A percentile compares a stretch with the other conserved stretches of the same genome.
phyloP scores from a whole-genome alignment of 2,888 invertebrate genomes.

The Hypolimnas misippus region DNA sequence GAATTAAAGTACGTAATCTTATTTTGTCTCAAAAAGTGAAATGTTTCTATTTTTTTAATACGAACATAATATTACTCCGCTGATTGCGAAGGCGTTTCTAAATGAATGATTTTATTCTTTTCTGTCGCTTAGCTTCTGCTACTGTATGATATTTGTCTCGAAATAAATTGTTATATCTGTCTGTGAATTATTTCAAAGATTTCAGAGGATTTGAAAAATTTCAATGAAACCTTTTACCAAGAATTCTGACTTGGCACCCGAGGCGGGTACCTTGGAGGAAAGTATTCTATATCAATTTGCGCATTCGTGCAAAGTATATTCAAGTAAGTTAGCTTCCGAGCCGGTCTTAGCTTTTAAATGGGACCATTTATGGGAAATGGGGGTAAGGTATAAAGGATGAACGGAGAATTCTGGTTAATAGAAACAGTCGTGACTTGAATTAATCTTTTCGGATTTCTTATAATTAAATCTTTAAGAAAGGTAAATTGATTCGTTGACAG shows the following conservation, averaged over 20 bases:
- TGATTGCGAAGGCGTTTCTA: no score
- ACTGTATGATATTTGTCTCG: background rate
- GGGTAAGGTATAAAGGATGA: constrained; percentile 67
- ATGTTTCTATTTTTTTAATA: no score
- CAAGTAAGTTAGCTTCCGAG: constrained; percentile 65
- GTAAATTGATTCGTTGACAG: constrained; percentile 31
- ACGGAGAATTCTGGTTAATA: constrained; percentile 60
- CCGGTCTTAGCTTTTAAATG: constrained; percentile 75
- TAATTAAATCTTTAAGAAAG: constrained; percentile 37
- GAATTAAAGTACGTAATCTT: no score
- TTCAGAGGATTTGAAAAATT: constrained; percentile 17
- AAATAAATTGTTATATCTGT: background rate
- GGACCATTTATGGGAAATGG: constrained; percentile 69
- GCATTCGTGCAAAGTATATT: constrained; percentile 78
- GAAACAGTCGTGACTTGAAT: constrained; percentile 45
- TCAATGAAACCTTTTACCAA: constrained; percentile 29
- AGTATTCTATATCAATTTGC: constrained; percentile 81
- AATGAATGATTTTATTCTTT: no score
- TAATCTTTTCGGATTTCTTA: constrained; percentile 39
- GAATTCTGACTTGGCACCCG: constrained; percentile 47
- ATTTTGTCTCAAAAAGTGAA: no score
- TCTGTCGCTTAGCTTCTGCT: no score
- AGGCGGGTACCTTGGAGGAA: constrained; percentile 67
- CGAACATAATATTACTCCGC: no score
- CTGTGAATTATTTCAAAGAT: background rate